Evolutionary conservation across 2,113 vertebrate genomes (phyloP).

Genomic region (Rhinoderma darwinii): DNA sequence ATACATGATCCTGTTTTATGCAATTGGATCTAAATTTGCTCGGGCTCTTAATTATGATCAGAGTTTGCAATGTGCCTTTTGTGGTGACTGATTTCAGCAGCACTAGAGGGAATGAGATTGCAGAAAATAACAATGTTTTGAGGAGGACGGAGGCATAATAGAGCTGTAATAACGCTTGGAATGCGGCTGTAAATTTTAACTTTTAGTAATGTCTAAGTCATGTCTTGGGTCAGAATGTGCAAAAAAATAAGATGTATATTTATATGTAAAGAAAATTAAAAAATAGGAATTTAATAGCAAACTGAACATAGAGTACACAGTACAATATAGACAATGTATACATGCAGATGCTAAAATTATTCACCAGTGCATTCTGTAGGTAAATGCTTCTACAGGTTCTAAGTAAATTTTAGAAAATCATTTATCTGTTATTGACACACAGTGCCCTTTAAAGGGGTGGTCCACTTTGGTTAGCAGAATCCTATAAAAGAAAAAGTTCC

Average conservation of each 20-base stretch:
- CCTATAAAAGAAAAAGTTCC: background rate
- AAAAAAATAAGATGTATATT: background rate
- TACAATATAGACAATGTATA: too few relatives aligned
- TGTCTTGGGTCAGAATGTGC: background rate
- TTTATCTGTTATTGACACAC: background rate
- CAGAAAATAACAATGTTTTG: slow-evolving; percentile 32
- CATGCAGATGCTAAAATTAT: background rate
- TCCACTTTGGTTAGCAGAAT: background rate
- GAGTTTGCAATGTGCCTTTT: slow-evolving; percentile 19
- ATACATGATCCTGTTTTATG: slow-evolving; percentile 62
- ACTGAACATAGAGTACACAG: background rate
- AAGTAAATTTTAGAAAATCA: too few relatives aligned
- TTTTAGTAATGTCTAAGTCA: background rate
- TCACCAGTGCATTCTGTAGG: background rate
- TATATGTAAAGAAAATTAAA: background rate
- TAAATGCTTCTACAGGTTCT: background rate
- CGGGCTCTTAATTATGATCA: background rate
- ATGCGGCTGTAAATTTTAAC: slow-evolving; percentile 10
- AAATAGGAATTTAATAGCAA: background rate
- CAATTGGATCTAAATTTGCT: slow-evolving; percentile 59
- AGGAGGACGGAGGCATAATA: background rate
- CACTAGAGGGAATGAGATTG: slow-evolving; percentile 5
- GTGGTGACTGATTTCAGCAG: slow-evolving; percentile 44
- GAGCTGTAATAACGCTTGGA: background rate
- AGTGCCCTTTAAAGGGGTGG: background rate